These are phyloP conservation scores for Bubo blakistoni DNA, from an alignment of 2,113 vertebrate genomes.

Conservation along the genomic window DNA sequence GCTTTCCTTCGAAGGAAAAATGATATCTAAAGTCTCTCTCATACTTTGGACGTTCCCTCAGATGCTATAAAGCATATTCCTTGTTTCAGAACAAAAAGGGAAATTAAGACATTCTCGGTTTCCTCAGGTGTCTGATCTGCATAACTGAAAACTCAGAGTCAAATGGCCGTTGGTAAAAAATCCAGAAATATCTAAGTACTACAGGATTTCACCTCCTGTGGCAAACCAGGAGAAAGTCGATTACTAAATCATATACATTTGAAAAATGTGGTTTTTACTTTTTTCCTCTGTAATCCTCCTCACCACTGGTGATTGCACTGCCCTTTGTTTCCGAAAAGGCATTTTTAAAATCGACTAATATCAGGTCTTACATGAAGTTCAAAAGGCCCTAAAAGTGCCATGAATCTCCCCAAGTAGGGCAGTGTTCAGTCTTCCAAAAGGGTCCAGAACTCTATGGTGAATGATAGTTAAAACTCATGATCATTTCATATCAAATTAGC, in stretches of 20 bases:
- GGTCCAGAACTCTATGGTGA: rapidly evolving
- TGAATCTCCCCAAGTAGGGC: not conserved
- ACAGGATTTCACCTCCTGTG: not conserved
- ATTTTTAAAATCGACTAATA: not conserved
- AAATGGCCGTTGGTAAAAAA: not conserved
- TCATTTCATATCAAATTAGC: not conserved
- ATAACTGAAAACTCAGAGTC: not conserved
- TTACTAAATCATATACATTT: not conserved
- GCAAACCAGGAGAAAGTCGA: not conserved
- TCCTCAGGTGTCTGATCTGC: not conserved
- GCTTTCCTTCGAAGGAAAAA: not conserved
- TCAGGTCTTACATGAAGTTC: not conserved
- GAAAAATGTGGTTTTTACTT: not conserved
- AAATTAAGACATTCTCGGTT: not conserved
- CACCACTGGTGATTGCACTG: not conserved
- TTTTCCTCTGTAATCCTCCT: not conserved
- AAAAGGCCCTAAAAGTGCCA: not conserved
- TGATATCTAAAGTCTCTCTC: not conserved
- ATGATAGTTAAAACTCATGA: not conserved
- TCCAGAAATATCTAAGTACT: not conserved
- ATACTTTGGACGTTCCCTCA: not conserved
- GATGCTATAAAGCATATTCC: not conserved
- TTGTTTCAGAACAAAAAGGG: constrained; percentile 11
- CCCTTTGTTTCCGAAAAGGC: not conserved
- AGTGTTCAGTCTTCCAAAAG: not conserved